Percentiles rank a stretch among this genome's conserved stretches.
phyloP scores from a whole-genome alignment of 2,797 vertebrate species.

The Onychomys arenicola region DNA sequence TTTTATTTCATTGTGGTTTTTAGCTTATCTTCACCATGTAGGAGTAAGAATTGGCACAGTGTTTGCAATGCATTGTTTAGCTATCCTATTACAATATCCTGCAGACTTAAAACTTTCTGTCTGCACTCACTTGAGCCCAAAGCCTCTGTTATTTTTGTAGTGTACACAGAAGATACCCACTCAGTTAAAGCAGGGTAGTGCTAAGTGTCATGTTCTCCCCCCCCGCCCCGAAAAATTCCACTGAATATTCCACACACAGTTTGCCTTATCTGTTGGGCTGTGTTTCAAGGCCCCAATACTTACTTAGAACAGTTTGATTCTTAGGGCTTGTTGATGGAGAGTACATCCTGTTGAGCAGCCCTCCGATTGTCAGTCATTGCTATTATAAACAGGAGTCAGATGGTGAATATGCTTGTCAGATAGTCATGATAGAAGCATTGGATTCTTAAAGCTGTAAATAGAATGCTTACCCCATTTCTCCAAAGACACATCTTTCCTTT shows the following conservation, averaged over 20 bases:
- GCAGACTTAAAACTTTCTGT: conserved; percentile 15
- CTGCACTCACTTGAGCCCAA: not conserved
- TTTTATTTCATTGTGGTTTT: conserved; percentile 60
- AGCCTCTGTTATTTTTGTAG: not conserved
- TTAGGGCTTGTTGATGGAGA: not conserved
- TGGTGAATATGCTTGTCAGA: not conserved
- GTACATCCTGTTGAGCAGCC: not conserved
- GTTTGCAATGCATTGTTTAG: conserved; percentile 22
- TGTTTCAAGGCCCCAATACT: not conserved
- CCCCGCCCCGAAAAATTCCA: conserved; percentile 2
- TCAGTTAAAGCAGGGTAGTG: not conserved
- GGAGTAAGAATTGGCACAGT: conserved; percentile 33
- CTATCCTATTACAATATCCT: conserved; percentile 31
- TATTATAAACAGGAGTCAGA: not conserved
- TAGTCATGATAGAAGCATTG: not conserved
- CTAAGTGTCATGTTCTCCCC: not conserved
- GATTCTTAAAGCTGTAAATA: conserved; percentile 41
- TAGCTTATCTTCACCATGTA: not conserved
- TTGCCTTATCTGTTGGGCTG: conserved; percentile 38
- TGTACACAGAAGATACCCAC: not conserved
- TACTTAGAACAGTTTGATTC: conserved; percentile 21
- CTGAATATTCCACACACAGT: not conserved
- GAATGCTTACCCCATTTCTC: conserved; percentile 76
- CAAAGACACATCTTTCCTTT: not conserved
- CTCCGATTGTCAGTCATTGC: not conserved